These are phyloP conservation scores for Drosophila longiperda DNA, from an alignment of 2,888 invertebrate genomes.

Conservation along the genomic window DNA sequence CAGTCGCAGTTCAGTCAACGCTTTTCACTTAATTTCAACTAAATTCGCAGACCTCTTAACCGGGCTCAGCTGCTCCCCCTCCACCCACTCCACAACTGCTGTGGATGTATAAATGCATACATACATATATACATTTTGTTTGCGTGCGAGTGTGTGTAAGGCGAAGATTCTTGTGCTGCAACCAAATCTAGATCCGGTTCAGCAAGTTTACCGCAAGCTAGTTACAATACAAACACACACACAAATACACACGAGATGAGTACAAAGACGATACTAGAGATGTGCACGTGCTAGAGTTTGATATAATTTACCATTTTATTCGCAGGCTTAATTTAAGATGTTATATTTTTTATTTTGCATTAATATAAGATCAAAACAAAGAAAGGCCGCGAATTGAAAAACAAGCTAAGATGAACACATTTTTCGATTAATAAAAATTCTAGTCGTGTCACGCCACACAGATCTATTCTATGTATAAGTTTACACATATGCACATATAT, in stretches of 20 bases:
- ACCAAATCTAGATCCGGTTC: constrained; percentile 79
- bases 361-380: background rate
- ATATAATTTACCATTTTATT: constrained; percentile 11
- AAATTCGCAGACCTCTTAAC: constrained; percentile 50
- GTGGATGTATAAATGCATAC: background rate
- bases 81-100: constrained; percentile 24
- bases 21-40: constrained; percentile 72
- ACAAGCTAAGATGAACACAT: background rate
- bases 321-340: background rate
- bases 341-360: background rate
- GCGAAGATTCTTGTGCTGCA: constrained; percentile 76
- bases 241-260: constrained; percentile 42
- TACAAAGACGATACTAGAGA: constrained; percentile 45
- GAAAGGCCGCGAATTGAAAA: background rate
- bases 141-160: constrained; percentile 24
- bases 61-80: constrained; percentile 6
- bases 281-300: constrained; percentile 31
- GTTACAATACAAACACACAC: constrained; percentile 56
- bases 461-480: constrained; percentile 6
- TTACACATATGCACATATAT: background rate
- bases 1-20: constrained; percentile 35
- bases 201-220: constrained; percentile 80
- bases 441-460: constrained; percentile 9
- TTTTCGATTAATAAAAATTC: background rate
- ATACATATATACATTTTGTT: background rate